Base-by-base conservation (phyloP, 2,113 vertebrate genomes). In the Bujurquina vittata region DNA sequence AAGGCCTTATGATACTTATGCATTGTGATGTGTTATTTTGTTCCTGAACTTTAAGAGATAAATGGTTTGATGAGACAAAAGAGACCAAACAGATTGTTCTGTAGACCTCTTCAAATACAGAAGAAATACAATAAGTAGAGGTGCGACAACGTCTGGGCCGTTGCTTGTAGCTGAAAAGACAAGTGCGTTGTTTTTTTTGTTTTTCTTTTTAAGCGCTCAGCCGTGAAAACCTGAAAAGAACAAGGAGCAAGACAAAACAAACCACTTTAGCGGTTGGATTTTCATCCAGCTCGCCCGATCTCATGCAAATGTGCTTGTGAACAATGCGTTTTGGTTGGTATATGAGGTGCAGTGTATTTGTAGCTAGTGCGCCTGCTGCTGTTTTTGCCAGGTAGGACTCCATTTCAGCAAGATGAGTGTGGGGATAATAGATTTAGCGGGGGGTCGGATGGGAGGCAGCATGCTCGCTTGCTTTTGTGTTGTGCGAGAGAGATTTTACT, bases 401-500 rank as follows among this genome's bases (percentile, higher is more conserved):
- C 72, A 93, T 94, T 91, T 93, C 93, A 92, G 35, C 82, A 69
- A 87, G 90, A 93, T 92, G 89, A 94, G 89, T 89, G 84, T 82
- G 83, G 82, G 59, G 89, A 69, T 91, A 91, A 92, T 92, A 80
- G 89, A 91, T 91, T 91, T 93, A 90, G 89, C 91, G 80, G 91
- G 91, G 86, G 92, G 89, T 91, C 61, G 40, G 61, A 69, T 49
- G 73, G 81, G 67, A 86, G 85, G 35, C 84, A 29, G 87, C 61
- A 35, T 23, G n/a, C 60, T 75, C 17, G n/a, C 75, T 78, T 84
- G 46, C 80, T 33, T 85, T 87, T 77, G 65, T 81, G 73, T 76
- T 62, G 54, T 84, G 79, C 74, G 35, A 82, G 80, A 85, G 72
- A 84, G 56, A 75, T 78, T 84, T 87, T 35, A 80, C 84, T 87